These are phyloP conservation scores for Neomorphus geoffroyi DNA, from an alignment of 2,797 vertebrate species.

Conservation along the genomic window DNA sequence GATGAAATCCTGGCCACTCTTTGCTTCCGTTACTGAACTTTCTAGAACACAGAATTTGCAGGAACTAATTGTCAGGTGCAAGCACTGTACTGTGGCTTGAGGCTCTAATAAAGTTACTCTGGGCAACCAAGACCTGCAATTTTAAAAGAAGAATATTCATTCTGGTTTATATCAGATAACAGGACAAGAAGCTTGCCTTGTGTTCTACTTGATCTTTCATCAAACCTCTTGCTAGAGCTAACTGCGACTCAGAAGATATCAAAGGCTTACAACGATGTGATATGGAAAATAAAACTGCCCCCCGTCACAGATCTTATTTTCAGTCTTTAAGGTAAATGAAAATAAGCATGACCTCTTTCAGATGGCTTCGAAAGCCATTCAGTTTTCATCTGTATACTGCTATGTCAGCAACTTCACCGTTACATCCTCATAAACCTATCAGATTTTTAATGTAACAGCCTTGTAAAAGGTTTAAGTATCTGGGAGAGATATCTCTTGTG, in stretches of 20 bases:
- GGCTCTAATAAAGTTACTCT: neutral
- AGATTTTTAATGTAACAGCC: neutral
- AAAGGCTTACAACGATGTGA: neutral
- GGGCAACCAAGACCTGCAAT: neutral
- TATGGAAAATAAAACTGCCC: neutral
- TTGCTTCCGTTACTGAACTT: neutral
- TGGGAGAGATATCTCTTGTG: constrained; percentile 22
- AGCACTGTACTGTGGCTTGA: neutral
- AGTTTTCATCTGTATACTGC: neutral
- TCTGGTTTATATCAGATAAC: neutral
- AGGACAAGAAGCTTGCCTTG: neutral
- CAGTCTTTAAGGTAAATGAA: neutral
- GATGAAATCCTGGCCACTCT: neutral
- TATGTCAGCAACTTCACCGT: neutral
- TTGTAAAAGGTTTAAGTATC: constrained; percentile 35
- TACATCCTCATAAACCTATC: neutral
- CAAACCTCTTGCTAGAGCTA: neutral
- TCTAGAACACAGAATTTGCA: neutral
- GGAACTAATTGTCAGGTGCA: neutral
- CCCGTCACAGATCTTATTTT: neutral
- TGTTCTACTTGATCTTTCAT: neutral
- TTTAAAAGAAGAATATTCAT: neutral
- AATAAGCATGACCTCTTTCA: neutral
- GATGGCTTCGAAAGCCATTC: neutral
- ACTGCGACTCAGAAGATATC: neutral